Base-by-base conservation (phyloP, 2,797 vertebrate genomes). In the Serranus cabrilla region DNA sequence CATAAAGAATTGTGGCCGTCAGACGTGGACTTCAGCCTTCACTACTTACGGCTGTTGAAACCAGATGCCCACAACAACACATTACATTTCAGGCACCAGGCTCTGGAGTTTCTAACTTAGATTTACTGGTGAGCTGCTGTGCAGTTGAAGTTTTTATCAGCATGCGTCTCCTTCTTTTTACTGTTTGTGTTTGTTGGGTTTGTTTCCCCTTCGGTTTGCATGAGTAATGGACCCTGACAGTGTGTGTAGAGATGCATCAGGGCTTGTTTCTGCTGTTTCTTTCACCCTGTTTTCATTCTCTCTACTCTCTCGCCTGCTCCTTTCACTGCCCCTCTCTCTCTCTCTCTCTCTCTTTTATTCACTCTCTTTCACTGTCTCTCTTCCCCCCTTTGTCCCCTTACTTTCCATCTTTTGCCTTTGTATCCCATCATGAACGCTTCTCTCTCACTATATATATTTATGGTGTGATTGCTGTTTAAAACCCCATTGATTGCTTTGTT, bases 401-500 rank as follows among this genome's bases (percentile, higher is more conserved):
- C 72, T 87, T 75, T 80, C 89, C 90, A 90, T 87, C 88, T 92
- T 89, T 76, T 86, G 83, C 83, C 74, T 89, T 76, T 89, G 81
- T 92, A 80, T 93, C 88, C 91, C 89, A 89, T 93, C 75, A 93
- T 92, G 84, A 92, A 81, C 81, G 70, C 86, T 85, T 93, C 87
- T 91, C 91, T 94, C 81, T 90, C 92, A 93, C 92, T 94, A 89
- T 92, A 91, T 92, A 89, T 93, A 91, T 93, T 94, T 85, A 94
- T 95, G 92, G 95, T 93, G 93, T 96, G 91, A 94, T 89, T 95
- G 92, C 91, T 95, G 94, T 96, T 94, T 95, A 93, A 95, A 96
- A 93, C 93, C 94, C 93, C 94, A 95, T 95, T 96, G 95, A 96
- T 96, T 96, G 95, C 95, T 96, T 96, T 96, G 95, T 96, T 95